These are phyloP conservation scores for Cyclargus thomasi DNA, from an alignment of 1,140 invertebrate species.

Conservation along the genomic window DNA sequence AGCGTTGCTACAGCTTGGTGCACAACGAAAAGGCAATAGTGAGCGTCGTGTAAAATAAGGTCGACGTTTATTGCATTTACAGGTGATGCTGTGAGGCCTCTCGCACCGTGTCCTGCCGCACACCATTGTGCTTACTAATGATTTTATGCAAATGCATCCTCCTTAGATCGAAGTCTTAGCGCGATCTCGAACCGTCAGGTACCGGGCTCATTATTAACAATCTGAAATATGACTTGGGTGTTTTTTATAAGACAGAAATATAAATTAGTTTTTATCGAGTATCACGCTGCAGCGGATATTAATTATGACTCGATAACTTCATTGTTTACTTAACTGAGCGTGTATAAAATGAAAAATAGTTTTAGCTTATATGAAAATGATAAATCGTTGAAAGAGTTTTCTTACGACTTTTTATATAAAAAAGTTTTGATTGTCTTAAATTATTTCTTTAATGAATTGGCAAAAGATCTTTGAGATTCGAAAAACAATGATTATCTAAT, in stretches of 20 bases:
- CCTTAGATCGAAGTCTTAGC: constrained; percentile 74
- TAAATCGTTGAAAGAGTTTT: background rate
- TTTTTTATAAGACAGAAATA: constrained; percentile 57
- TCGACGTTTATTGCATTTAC: constrained; percentile 35
- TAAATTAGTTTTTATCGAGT: constrained; percentile 49
- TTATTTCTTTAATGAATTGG: too few species aligned
- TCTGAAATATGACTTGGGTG: constrained; percentile 70
- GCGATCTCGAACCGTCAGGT: constrained; percentile 72
- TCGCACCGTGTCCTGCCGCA: constrained; percentile 65
- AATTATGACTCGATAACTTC: constrained; percentile 18
- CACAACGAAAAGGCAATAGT: constrained; percentile 35
- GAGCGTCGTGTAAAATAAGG: constrained; percentile 2
- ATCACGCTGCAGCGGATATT: constrained; percentile 20
- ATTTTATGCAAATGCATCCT: constrained; percentile 75
- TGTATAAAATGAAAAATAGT: background rate
- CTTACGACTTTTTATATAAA: background rate
- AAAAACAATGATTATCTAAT: too few species aligned
- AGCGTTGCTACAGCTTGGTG: constrained; percentile 19
- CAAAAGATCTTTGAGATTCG: too few species aligned
- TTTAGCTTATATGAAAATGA: background rate
- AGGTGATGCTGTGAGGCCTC: constrained; percentile 57
- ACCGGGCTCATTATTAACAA: constrained; percentile 72
- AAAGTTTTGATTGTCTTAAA: too few species aligned
- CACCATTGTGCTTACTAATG: constrained; percentile 75
- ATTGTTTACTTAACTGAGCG: constrained; percentile 10